Evolutionary conservation across 2,888 invertebrate genomes (phyloP).

Genomic region (Coelopa pilipes): DNA sequence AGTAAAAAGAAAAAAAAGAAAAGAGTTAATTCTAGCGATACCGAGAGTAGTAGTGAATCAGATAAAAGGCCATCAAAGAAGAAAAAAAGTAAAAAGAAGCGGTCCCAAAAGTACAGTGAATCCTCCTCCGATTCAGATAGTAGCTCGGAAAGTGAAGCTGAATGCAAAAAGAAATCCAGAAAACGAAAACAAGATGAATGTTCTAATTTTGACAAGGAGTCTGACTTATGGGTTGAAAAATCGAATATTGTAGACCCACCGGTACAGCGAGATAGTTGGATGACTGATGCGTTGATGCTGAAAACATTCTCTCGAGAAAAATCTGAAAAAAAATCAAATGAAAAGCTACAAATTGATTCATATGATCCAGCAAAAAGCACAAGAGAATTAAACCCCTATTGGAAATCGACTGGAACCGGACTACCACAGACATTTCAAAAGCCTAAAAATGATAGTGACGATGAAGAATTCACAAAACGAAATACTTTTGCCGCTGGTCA

Average conservation of each 20-base stretch:
- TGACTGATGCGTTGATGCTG: conserved; percentile 72
- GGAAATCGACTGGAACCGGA: conserved; percentile 90
- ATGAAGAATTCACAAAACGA: conserved; percentile 22
- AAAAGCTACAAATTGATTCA: conserved; percentile 70
- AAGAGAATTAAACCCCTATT: conserved; percentile 90
- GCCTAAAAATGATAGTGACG: conserved; percentile 64
- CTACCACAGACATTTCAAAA: conserved; percentile 74
- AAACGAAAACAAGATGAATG: conserved; percentile 8
- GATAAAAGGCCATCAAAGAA: conserved; percentile 27
- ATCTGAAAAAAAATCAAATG: conserved; percentile 67
- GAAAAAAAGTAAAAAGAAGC: conserved; percentile 39
- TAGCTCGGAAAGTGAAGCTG: background rate
- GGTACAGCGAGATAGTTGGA: conserved; percentile 80
- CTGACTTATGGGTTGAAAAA: conserved; percentile 75
- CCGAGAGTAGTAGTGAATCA: conserved; percentile 35
- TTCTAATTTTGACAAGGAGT: conserved; percentile 18
- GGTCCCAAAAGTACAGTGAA: conserved; percentile 28
- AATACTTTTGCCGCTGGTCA: too few species aligned
- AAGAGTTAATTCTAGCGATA: conserved; percentile 43
- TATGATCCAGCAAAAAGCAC: conserved; percentile 78
- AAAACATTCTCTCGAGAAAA: conserved; percentile 65
- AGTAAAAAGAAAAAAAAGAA: conserved; percentile 50
- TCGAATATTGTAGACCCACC: conserved; percentile 53
- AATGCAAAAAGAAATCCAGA: background rate
- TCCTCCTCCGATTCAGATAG: conserved; percentile 4